phyloP scores from a whole-genome alignment of 2,888 invertebrate genomes.

The Chrysotoxum bicinctum region DNA sequence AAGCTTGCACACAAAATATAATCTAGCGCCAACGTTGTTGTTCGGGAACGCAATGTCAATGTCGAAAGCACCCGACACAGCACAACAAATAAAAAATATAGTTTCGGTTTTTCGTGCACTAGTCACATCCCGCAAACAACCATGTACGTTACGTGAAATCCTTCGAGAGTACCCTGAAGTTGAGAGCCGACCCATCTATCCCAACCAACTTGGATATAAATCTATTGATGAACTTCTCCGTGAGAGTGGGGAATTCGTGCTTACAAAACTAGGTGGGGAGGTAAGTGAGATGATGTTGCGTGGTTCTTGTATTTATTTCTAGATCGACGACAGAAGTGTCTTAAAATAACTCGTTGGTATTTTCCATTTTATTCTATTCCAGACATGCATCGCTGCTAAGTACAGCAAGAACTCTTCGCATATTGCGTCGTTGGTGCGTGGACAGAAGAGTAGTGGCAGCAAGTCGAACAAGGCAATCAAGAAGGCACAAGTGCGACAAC shows the following conservation, averaged over 20 bases:
- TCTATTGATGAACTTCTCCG: slow-evolving; percentile 85
- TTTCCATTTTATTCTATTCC: slow-evolving; percentile 41
- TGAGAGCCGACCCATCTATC: slow-evolving; percentile 86
- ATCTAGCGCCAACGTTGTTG: slow-evolving; percentile 26
- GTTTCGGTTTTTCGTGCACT: slow-evolving; percentile 78
- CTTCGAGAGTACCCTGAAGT: slow-evolving; percentile 85
- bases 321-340: slow-evolving; percentile 23
- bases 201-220: slow-evolving; percentile 84
- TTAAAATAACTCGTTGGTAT: slow-evolving; percentile 68
- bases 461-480: slow-evolving; percentile 69
- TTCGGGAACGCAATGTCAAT: slow-evolving; percentile 60
- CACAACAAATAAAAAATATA: slow-evolving; percentile 75
- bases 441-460: slow-evolving; percentile 74
- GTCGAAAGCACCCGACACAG: slow-evolving; percentile 65
- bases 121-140: slow-evolving; percentile 78
- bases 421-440: slow-evolving; percentile 78
- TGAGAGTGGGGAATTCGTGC: slow-evolving; percentile 84
- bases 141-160: slow-evolving; percentile 77
- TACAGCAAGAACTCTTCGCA: slow-evolving; percentile 77
- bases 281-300: slow-evolving; percentile 75
- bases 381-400: slow-evolving; percentile 77
- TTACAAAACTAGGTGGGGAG: slow-evolving; percentile 83
- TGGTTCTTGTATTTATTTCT: slow-evolving; percentile 41
- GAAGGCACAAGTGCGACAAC: slow-evolving; percentile 72
- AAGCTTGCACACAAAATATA: not conserved